Base-by-base conservation (phyloP, 2,888 invertebrate species). In the Temnothorax ravouxi region DNA sequence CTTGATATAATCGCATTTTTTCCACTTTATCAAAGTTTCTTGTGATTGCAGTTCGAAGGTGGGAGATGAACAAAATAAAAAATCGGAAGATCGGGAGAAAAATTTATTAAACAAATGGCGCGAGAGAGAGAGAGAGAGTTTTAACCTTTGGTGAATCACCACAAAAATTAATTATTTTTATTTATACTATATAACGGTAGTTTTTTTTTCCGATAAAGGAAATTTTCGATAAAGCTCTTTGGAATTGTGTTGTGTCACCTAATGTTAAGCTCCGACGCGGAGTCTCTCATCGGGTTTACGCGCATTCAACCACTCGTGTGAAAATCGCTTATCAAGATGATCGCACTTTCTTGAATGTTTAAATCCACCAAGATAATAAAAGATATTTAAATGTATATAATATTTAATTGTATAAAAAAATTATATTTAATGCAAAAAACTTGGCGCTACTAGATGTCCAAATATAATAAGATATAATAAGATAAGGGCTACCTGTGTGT, bases 151-250 rank as follows among this genome's bases (percentile, higher is more conserved):
- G 41, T 3, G 0, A 41, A 41, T 59, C 13, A 54, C 9, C 8
- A n/a, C n/a, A 52, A 72, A 1, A 54, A 54, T 38, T 21, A 71
- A n/a, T 52, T 52, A 52, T 8, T 38, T 71, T 71, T 38, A 38
- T 38, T 54, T 21, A 21, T 34, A 34, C 6, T 21, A 25, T 56
- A 41, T 29, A 29, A 56, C 5, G 44, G 0, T 44, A 44, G 0
- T 0, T 44, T 15, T 41, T 44, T n/a, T n/a, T 44, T n/a, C 11
- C 5, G 3, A 38, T 34, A 38, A 38, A 59, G 29, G 29, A 59
- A 15, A 29, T 25, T 59, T 44, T 56, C 4, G 4, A 61, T 18
- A 59, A 59, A 59, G 8, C 9, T 64, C n/a, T 25, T 66, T 25
- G 9, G 25, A 66, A 9, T 66, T 25, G 4, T 66, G 3, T 47